phyloP scores from a whole-genome alignment of 2,113 vertebrate genomes.

The Mus musculus region DNA sequence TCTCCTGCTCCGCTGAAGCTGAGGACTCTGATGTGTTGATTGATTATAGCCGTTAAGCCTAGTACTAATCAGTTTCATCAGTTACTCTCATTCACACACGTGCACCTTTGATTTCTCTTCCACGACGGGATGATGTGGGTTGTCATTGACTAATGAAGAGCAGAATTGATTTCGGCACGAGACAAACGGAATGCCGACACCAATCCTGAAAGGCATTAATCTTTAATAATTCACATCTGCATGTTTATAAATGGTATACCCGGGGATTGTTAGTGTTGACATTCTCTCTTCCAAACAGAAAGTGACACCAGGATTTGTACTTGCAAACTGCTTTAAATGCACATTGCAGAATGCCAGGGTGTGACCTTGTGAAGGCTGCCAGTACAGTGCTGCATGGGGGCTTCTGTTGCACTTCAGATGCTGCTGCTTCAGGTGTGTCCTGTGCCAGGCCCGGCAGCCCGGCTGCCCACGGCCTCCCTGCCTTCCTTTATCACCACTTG shows the following conservation, averaged over 20 bases:
- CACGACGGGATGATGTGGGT: conserved; percentile 85
- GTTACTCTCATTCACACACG: conserved; percentile 84
- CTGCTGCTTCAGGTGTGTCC: conserved; percentile 66
- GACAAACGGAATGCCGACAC: conserved; percentile 90
- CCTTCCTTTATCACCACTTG: neutral
- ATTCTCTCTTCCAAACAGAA: conserved; percentile 87
- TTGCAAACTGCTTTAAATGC: conserved; percentile 78
- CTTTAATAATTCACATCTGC: conserved; percentile 91
- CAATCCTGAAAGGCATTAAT: conserved; percentile 90
- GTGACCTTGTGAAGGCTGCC: conserved; percentile 84
- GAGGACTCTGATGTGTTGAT: conserved; percentile 87
- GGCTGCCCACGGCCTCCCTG: neutral
- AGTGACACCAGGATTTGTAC: conserved; percentile 88
- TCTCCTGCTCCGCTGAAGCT: conserved; percentile 75
- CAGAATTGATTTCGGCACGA: conserved; percentile 89
- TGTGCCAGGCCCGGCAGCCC: conserved; percentile 66
- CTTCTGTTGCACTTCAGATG: neutral
- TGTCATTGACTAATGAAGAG: conserved; percentile 91
- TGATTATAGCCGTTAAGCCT: conserved; percentile 87
- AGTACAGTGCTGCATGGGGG: conserved; percentile 72
- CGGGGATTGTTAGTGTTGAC: conserved; percentile 84
- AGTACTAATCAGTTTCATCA: conserved; percentile 87
- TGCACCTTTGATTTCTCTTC: conserved; percentile 88
- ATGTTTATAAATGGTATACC: conserved; percentile 89
- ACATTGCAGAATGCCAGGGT: conserved; percentile 19